phyloP scores from a whole-genome alignment of 2,113 vertebrate species.

The Corapipo altera region DNA sequence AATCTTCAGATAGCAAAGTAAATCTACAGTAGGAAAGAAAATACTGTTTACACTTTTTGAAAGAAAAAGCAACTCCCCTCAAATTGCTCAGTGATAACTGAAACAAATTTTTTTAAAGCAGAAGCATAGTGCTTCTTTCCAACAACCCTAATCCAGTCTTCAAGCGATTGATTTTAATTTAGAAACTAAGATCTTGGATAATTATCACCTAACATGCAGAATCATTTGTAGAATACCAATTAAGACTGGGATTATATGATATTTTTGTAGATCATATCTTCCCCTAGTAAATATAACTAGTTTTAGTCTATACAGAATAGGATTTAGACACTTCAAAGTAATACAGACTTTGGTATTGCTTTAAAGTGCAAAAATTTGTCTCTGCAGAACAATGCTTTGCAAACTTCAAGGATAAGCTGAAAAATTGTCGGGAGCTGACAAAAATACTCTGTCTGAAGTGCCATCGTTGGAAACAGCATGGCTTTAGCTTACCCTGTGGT shows the following conservation, averaged over 20 bases:
- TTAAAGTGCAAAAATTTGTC: background rate
- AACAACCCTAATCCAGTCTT: background rate
- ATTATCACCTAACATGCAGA: background rate
- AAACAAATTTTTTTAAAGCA: background rate
- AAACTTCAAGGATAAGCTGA: background rate
- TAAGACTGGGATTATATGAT: background rate
- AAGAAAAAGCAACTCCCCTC: background rate
- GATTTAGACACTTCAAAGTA: background rate
- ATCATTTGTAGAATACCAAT: background rate
- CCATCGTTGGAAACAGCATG: background rate
- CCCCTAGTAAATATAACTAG: background rate
- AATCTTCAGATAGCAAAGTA: background rate
- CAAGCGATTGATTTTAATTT: constrained; percentile 15
- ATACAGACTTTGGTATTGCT: background rate
- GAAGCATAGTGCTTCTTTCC: background rate
- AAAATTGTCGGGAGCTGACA: background rate
- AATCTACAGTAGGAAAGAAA: background rate
- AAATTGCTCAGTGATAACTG: background rate
- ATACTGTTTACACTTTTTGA: background rate
- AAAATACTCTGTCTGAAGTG: background rate
- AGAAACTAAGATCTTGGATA: background rate
- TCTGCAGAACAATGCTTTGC: background rate
- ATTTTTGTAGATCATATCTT: background rate
- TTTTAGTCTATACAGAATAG: background rate
- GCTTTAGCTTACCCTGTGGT: background rate